These are phyloP conservation scores for Muschampia plurimacula DNA, from an alignment of 2,888 invertebrate genomes.

Conservation along the genomic window DNA sequence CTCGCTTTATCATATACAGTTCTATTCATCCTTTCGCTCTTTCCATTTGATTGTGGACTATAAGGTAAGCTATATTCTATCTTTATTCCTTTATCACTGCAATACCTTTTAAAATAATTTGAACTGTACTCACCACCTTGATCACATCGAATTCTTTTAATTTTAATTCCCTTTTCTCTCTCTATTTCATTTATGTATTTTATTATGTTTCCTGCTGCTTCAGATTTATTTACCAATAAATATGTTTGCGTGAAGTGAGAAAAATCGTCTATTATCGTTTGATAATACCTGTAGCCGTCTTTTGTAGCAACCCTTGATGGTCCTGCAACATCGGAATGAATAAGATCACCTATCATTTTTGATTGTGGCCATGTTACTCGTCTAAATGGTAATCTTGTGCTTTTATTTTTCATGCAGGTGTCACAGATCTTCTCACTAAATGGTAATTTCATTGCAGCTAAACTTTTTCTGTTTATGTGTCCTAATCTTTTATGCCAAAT, in stretches of 20 bases:
- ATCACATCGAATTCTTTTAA: not conserved
- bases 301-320: not conserved
- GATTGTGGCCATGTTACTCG: not conserved
- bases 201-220: not conserved
- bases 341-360: not conserved
- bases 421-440: not conserved
- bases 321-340: not conserved
- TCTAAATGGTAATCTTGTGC: not conserved
- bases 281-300: not conserved
- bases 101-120: not conserved
- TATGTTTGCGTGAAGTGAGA: slow-evolving; percentile 6
- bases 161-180: not conserved
- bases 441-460: not conserved
- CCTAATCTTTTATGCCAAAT: not conserved
- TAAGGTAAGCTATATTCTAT: not conserved
- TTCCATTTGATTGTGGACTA: not conserved
- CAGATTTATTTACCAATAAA: not conserved
- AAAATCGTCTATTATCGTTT: not conserved
- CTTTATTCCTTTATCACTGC: not conserved
- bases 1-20: not conserved
- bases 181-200: not conserved
- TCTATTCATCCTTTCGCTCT: not conserved
- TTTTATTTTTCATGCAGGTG: not conserved
- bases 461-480: not conserved
- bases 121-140: not conserved